Percentiles rank a stretch among this genome's conserved stretches.
Conservation (phyloP, 1,140 invertebrate species). For the Zaprionus davidi region DNA sequence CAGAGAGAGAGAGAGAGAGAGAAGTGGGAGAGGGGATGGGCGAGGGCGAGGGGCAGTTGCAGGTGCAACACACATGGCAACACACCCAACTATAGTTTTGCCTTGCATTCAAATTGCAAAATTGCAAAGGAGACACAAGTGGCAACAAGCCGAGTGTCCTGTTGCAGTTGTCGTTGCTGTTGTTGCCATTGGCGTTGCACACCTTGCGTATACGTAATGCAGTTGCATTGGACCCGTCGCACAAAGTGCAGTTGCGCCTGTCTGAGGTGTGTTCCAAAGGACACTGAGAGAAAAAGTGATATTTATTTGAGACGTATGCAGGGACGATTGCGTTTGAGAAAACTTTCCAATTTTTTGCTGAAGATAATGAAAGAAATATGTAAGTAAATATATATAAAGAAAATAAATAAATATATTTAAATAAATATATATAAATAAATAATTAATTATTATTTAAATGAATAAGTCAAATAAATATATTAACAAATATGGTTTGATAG, state of each 20-base stretch:
- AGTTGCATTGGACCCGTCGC: conserved; percentile 44
- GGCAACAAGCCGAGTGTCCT: conserved; percentile 11
- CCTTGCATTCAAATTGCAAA: conserved; percentile 71
- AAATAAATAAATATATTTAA: too few species aligned
- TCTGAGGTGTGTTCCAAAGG: not conserved
- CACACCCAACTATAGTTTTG: conserved; percentile 48
- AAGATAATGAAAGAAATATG: not conserved
- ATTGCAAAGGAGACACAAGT: conserved; percentile 35
- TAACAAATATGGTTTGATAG: too few species aligned
- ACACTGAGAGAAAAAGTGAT: not conserved
- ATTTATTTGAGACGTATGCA: not conserved
- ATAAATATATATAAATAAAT: too few species aligned
- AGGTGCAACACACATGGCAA: conserved; percentile 8
- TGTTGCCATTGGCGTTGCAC: conserved; percentile 7
- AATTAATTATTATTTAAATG: too few species aligned
- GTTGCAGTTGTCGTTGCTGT: not conserved
- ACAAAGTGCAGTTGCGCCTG: conserved; percentile 19
- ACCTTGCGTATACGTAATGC: conserved; percentile 73
- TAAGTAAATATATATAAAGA: not conserved
- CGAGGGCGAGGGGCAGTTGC: not conserved
- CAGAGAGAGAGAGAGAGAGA: not conserved
- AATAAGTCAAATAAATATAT: too few species aligned
- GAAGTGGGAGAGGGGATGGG: not conserved
- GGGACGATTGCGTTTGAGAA: not conserved
- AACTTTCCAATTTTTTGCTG: not conserved